Evolutionary conservation across 2,888 invertebrate species (phyloP).

Genomic region (Leptinotarsa haldemani): DNA sequence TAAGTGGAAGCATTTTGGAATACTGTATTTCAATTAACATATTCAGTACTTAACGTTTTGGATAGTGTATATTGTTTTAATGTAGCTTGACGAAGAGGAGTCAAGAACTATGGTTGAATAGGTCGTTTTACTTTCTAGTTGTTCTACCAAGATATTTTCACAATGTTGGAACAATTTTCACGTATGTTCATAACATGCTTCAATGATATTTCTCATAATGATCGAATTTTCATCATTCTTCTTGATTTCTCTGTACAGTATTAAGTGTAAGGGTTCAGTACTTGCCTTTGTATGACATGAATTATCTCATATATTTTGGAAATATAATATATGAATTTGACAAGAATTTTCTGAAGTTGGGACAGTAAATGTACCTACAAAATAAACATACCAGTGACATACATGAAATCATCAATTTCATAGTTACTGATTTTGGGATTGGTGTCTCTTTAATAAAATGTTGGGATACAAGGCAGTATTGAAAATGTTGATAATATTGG

Average conservation of each 20-base stretch:
- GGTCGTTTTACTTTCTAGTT: conserved; percentile 11
- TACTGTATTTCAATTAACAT: conserved; percentile 41
- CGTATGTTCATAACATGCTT: background rate
- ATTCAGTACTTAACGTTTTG: conserved; percentile 38
- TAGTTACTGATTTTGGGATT: too few species aligned
- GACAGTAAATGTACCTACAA: too few species aligned
- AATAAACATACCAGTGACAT: too few species aligned
- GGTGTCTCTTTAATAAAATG: too few species aligned
- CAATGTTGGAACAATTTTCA: background rate
- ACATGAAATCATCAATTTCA: too few species aligned
- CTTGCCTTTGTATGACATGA: conserved; percentile 33
- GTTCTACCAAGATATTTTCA: background rate
- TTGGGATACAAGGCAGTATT: too few species aligned
- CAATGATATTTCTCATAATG: background rate
- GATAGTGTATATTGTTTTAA: conserved; percentile 53
- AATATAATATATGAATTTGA: background rate
- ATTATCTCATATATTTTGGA: background rate
- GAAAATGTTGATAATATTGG: too few species aligned
- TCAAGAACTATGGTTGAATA: conserved; percentile 28
- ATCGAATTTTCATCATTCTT: conserved; percentile 26
- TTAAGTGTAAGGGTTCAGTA: conserved; percentile 41
- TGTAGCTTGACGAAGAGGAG: conserved; percentile 43
- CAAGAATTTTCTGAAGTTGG: too few species aligned
- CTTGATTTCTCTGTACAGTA: conserved; percentile 30
- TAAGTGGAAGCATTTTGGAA: conserved; percentile 43